Evolutionary conservation across 2,797 vertebrate genomes (phyloP).

Genomic region (Epinephelus awoara): DNA sequence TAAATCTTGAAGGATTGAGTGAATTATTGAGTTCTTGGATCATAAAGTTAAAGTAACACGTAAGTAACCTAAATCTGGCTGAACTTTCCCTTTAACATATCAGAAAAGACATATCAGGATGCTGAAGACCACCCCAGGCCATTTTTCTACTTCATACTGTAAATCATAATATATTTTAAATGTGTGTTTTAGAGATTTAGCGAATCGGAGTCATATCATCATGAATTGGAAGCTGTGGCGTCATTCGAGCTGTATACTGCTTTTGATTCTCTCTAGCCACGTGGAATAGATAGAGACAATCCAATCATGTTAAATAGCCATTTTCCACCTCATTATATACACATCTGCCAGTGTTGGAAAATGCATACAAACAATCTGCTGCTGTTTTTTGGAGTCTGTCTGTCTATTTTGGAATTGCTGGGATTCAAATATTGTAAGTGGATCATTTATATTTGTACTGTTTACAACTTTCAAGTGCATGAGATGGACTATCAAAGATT

Average conservation of each 20-base stretch:
- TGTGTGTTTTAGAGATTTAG: conserved; percentile 54
- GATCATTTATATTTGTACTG: conserved; percentile 88
- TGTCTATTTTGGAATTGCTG: conserved; percentile 85
- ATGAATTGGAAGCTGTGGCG: conserved; percentile 54
- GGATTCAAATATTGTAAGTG: conserved; percentile 85
- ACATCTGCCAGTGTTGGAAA: conserved; percentile 74
- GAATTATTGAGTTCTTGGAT: conserved; percentile 27
- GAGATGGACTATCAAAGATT: conserved; percentile 79
- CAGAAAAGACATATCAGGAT: conserved; percentile 75
- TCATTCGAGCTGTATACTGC: conserved; percentile 75
- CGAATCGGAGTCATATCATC: conserved; percentile 54
- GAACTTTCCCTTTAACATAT: conserved; percentile 76
- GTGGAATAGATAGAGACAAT: conserved; percentile 74
- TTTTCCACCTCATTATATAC: conserved; percentile 75
- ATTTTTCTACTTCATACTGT: conserved; percentile 72
- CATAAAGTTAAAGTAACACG: conserved; percentile 20
- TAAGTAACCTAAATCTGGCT: conserved; percentile 56
- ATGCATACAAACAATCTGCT: conserved; percentile 84
- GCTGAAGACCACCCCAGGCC: conserved; percentile 58
- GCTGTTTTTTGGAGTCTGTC: conserved; percentile 82
- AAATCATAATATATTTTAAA: conserved; percentile 64
- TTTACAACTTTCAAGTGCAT: conserved; percentile 86
- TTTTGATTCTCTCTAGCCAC: conserved; percentile 73
- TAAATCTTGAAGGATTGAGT: neutral
- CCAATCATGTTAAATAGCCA: conserved; percentile 76